Evolutionary conservation across 2,797 vertebrate genomes (phyloP).

Genomic region (Molossus molossus): DNA sequence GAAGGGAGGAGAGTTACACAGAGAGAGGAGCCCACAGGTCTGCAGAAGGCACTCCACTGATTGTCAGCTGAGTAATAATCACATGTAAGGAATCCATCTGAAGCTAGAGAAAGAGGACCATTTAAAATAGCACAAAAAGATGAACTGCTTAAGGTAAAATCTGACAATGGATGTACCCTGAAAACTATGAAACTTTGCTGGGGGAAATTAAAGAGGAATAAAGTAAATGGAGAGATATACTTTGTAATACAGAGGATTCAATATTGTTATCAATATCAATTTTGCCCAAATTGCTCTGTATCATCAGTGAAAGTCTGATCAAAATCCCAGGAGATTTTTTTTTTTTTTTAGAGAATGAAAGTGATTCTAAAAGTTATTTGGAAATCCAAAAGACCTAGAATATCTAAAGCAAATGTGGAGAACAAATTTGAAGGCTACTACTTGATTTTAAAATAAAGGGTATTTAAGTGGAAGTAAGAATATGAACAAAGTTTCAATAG

Average conservation of each 20-base stretch:
- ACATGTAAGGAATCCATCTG: neutral
- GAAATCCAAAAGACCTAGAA: conserved; percentile 21
- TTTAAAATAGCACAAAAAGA: neutral
- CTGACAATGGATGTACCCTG: neutral
- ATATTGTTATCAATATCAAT: neutral
- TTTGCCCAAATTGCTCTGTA: neutral
- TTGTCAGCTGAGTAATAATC: neutral
- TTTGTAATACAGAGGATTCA: neutral
- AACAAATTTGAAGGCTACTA: neutral
- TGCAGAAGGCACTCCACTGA: neutral
- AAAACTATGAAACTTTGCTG: neutral
- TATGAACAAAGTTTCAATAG: neutral
- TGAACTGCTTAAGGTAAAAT: neutral
- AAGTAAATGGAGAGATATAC: neutral
- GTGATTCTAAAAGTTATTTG: neutral
- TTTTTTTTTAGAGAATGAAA: conserved; percentile 7
- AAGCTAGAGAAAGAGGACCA: neutral
- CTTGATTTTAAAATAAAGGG: neutral
- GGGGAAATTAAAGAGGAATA: neutral
- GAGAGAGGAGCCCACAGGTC: neutral
- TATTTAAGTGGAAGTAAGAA: neutral
- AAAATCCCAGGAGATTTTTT: neutral
- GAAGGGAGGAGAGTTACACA: neutral
- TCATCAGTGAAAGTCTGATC: neutral
- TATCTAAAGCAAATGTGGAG: neutral